phyloP scores from a whole-genome alignment of 2,888 invertebrate species.

The Syrista parreyssii region DNA sequence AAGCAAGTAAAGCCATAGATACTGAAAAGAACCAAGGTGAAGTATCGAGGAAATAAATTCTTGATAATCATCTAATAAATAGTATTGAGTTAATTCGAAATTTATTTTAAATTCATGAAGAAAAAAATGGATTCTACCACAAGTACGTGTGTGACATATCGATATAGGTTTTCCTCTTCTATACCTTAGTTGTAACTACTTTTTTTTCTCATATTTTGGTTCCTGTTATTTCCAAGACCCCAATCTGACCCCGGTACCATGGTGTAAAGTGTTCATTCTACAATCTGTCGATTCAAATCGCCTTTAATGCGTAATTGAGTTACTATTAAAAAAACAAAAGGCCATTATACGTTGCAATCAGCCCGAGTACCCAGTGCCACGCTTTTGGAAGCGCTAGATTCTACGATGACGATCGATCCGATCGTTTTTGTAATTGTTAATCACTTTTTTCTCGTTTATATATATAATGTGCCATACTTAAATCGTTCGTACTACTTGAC shows the following conservation, averaged over 20 bases:
- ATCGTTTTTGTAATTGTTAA: not conserved
- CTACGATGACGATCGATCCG: not conserved
- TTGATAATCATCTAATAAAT: not conserved
- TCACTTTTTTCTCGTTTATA: not conserved
- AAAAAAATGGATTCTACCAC: not conserved
- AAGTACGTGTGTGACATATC: not conserved
- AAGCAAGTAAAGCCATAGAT: not conserved
- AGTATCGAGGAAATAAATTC: not conserved
- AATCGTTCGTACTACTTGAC: not conserved
- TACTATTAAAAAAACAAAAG: slow-evolving; percentile 51
- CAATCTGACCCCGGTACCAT: not conserved
- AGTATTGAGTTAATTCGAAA: not conserved
- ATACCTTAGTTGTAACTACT: not conserved
- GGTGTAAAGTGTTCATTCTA: not conserved
- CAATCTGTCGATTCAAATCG: not conserved
- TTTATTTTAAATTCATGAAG: not conserved
- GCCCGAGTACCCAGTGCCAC: slow-evolving; percentile 54
- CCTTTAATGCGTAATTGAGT: slow-evolving; percentile 23
- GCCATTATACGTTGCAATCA: slow-evolving; percentile 53
- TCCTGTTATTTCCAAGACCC: not conserved
- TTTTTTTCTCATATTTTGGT: not conserved
- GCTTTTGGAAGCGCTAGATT: slow-evolving; percentile 33
- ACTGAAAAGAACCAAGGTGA: not conserved
- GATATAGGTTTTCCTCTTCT: not conserved
- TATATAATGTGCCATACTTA: not conserved